Conservation (phyloP, 2,113 vertebrate genomes). For the Calypte anna region DNA sequence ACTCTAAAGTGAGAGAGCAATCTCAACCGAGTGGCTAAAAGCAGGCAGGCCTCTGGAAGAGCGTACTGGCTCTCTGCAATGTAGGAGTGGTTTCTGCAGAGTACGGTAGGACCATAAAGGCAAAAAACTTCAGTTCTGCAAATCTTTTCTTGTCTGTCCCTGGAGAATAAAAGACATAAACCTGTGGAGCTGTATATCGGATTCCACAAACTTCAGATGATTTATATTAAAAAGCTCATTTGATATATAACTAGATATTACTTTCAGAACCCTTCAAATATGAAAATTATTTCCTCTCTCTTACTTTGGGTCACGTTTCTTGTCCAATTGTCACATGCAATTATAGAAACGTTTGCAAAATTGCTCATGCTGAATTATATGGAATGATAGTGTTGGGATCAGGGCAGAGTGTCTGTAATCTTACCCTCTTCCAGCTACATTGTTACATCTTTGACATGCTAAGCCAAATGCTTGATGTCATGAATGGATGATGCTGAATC, state of each 20-base stretch:
- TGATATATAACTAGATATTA: not conserved
- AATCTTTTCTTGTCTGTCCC: not conserved
- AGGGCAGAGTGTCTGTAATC: not conserved
- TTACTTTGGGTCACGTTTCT: not conserved
- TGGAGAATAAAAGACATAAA: not conserved
- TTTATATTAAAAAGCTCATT: not conserved
- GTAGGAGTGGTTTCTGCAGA: not conserved
- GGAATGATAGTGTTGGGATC: not conserved
- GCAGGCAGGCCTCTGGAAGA: not conserved
- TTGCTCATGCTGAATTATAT: not conserved
- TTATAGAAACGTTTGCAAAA: conserved; percentile 30
- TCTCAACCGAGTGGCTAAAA: not conserved
- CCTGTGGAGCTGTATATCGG: not conserved
- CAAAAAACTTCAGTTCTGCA: not conserved
- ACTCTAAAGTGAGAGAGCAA: not conserved
- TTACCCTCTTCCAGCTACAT: conserved; percentile 23
- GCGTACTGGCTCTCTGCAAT: not conserved
- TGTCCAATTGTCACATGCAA: not conserved
- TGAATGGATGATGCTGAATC: not conserved
- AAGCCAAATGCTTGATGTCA: not conserved
- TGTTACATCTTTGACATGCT: not conserved
- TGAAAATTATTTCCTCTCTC: fast-evolving
- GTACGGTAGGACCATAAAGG: not conserved
- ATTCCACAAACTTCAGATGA: not conserved
- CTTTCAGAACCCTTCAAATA: not conserved